phyloP scores from a whole-genome alignment of 2,888 invertebrate species.

The Deroplatys truncata region DNA sequence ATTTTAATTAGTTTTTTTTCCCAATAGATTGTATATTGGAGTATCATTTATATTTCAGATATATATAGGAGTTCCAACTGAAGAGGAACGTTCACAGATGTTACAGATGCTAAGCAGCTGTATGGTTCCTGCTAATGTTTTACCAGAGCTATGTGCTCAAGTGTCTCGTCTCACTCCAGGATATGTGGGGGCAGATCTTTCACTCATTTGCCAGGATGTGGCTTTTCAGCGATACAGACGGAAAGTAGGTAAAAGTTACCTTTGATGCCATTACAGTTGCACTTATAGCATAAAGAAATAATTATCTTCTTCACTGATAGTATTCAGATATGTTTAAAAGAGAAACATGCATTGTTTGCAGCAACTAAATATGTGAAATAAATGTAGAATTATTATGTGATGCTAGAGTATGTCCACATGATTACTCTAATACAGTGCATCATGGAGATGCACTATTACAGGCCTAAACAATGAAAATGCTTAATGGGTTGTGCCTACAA shows the following conservation, averaged over 20 bases:
- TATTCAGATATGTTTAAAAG: too few species aligned
- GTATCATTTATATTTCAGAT: neutral
- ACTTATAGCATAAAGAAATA: too few species aligned
- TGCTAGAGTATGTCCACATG: neutral
- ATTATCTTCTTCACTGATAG: too few species aligned
- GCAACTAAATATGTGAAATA: neutral
- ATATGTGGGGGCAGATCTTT: conserved; percentile 54
- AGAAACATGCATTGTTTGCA: neutral
- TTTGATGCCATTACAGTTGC: too few species aligned
- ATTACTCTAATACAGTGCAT: too few species aligned
- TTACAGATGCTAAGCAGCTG: conserved; percentile 39
- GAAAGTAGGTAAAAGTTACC: conserved; percentile 21
- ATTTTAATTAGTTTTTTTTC: too few species aligned
- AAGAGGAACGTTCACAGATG: conserved; percentile 46
- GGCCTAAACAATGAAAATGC: too few species aligned
- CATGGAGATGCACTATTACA: too few species aligned
- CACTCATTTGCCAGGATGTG: conserved; percentile 45
- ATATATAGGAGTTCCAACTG: conserved; percentile 47
- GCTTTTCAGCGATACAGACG: conserved; percentile 27
- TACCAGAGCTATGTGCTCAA: conserved; percentile 27
- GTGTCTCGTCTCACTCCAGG: conserved; percentile 53
- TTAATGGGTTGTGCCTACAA: too few species aligned
- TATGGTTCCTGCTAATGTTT: conserved; percentile 21
- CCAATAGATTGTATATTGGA: too few species aligned
- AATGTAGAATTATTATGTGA: neutral